These are phyloP conservation scores for Muscicapa comitata DNA, from an alignment of 2,797 vertebrate genomes.

Conservation along the genomic window DNA sequence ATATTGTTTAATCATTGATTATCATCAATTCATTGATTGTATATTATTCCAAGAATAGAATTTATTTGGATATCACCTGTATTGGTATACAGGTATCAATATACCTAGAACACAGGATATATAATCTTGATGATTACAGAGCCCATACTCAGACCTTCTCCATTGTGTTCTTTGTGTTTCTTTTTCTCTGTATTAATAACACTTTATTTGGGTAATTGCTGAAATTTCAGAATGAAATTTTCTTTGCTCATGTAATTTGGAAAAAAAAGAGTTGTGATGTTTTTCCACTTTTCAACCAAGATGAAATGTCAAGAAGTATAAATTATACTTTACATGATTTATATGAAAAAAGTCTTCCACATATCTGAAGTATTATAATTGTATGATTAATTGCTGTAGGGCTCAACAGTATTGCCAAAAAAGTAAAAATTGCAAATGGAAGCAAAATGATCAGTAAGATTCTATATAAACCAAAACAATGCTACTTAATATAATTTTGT, in stretches of 20 bases:
- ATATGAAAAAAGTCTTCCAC: neutral
- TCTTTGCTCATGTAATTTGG: neutral
- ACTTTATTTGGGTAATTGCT: neutral
- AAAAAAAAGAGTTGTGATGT: fast-evolving
- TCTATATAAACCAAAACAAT: neutral
- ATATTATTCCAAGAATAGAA: neutral
- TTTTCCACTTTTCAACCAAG: neutral
- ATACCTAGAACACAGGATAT: neutral
- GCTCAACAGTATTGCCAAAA: neutral
- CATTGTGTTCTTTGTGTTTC: neutral
- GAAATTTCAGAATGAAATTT: neutral
- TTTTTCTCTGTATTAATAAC: neutral
- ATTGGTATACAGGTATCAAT: neutral
- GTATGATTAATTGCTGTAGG: neutral
- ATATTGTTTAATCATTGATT: neutral
- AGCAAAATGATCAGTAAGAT: neutral
- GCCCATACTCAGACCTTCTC: neutral
- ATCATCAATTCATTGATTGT: neutral
- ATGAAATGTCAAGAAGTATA: neutral
- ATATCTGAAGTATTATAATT: neutral
- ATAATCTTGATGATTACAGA: neutral
- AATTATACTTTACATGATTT: neutral
- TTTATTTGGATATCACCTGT: neutral
- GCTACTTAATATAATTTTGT: neutral
- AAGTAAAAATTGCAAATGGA: neutral